Base-by-base conservation (phyloP, 1,140 invertebrate genomes). In the Pseudomyrmex concolor region DNA sequence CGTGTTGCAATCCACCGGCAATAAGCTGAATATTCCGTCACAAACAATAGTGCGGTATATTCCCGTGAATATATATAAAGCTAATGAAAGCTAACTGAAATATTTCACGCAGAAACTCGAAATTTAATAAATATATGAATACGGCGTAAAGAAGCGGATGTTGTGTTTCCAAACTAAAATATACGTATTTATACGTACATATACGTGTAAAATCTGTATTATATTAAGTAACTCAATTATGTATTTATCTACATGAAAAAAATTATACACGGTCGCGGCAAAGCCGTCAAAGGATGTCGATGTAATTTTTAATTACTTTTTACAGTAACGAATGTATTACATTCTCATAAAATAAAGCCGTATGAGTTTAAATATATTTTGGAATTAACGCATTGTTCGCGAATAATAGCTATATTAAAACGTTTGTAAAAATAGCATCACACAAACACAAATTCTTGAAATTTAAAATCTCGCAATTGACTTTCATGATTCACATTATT, bases 51-150 rank as follows among this genome's bases (percentile, higher is more conserved):
- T 17, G 34, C 34, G 0, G 63, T 10, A 66, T 64, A 17, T 22
- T 60, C n/a, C 12, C 15, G 66, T 22, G 17, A 68, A 25, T 34
- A 34, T 3, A 50, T 8, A 13, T 54, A 34, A 15, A 54, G 22
- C 7, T 54, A 70, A 70, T 55, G 22, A 54, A 34, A 51, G 13
- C 2, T 54, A 48, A 66, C n/a, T 66, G 43, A 17, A 34, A 22
- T 51, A 43, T 68, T 13, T 9, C 13, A 25, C 10, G 50, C 34
- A 34, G 34, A 34, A 45, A 54, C 13, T 70, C 13, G 2, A 70
- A 51, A 55, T 68, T 68, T 34, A 68, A 54, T 54, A 54, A 67
- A 51, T 51, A 70, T 54, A 54, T 17, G 22, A 54, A 34, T 70
- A 70, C 1, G 4, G 2, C 8, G 19, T 17, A 10, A 66, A 66